A percentile compares a stretch with the other conserved stretches of the same genome.
Evolutionary conservation across 1,140 invertebrate genomes (phyloP).

Genomic region (Trypoxylus dichotomus): DNA sequence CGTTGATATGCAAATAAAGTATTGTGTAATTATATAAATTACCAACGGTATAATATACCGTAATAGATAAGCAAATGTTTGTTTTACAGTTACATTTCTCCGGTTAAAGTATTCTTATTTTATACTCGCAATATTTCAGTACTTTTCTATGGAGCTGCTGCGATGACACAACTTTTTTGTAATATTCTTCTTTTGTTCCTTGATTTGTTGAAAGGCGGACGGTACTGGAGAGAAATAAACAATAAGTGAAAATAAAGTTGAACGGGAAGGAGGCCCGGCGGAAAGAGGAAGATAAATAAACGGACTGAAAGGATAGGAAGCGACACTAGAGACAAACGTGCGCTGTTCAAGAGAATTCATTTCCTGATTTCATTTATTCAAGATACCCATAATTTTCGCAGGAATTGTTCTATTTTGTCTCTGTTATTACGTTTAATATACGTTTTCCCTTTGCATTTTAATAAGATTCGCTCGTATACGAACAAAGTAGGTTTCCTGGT

Average conservation of each 20-base stretch:
- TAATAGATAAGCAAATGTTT: no score
- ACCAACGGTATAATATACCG: no score
- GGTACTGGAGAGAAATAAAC: neutral
- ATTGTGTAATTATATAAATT: no score
- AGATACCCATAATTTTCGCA: slow-evolving; percentile 27
- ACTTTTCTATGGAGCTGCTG: neutral
- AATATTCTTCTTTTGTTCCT: neutral
- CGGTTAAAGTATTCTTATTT: neutral
- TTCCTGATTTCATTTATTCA: slow-evolving; percentile 45
- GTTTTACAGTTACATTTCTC: neutral
- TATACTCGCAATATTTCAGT: neutral
- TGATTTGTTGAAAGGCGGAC: slow-evolving; percentile 7
- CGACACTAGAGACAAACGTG: slow-evolving; percentile 44
- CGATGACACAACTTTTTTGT: neutral
- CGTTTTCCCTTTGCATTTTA: slow-evolving; percentile 26
- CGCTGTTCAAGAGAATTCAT: slow-evolving; percentile 51
- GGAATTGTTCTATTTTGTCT: slow-evolving; percentile 26
- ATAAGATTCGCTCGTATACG: neutral
- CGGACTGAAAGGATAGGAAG: slow-evolving; percentile 46
- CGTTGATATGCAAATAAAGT: no score
- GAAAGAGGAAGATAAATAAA: slow-evolving; percentile 50
- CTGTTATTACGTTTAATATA: neutral
- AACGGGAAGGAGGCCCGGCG: slow-evolving; percentile 28
- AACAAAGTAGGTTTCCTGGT: no score
- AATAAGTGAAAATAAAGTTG: slow-evolving; percentile 23